Evolutionary conservation across 2,797 vertebrate species (phyloP).

Genomic region (Masticophis lateralis): DNA sequence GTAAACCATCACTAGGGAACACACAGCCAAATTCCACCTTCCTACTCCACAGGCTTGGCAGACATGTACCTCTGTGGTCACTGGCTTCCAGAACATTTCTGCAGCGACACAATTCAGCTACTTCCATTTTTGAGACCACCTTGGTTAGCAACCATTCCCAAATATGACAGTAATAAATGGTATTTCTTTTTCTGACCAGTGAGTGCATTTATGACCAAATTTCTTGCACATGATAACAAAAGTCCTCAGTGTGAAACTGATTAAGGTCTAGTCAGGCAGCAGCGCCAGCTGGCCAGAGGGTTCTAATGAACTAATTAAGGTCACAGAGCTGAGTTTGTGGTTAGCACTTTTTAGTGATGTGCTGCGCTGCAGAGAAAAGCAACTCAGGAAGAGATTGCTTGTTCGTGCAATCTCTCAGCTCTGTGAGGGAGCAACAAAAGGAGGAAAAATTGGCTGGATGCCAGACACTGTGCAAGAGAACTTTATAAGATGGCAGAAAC

Average conservation of each 20-base stretch:
- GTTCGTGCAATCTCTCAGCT: neutral
- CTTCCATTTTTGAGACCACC: neutral
- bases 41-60: neutral
- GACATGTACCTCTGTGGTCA: neutral
- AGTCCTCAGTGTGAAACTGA: neutral
- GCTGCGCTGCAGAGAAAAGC: neutral
- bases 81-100: neutral
- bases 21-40: neutral
- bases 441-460: neutral
- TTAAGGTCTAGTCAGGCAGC: neutral
- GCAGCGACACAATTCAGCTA: neutral
- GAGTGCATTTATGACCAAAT: neutral
- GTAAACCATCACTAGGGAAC: neutral
- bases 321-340: neutral
- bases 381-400: neutral
- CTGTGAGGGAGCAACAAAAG: neutral
- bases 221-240: neutral
- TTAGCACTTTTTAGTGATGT: neutral
- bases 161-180: neutral
- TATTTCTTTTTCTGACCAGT: neutral
- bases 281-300: neutral
- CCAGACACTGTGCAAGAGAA: neutral
- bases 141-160: neutral
- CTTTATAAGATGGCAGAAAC: neutral
- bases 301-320: neutral